Conservation (phyloP, 92 coral and sea anemone genomes). For the Plumapathes pennacea region DNA sequence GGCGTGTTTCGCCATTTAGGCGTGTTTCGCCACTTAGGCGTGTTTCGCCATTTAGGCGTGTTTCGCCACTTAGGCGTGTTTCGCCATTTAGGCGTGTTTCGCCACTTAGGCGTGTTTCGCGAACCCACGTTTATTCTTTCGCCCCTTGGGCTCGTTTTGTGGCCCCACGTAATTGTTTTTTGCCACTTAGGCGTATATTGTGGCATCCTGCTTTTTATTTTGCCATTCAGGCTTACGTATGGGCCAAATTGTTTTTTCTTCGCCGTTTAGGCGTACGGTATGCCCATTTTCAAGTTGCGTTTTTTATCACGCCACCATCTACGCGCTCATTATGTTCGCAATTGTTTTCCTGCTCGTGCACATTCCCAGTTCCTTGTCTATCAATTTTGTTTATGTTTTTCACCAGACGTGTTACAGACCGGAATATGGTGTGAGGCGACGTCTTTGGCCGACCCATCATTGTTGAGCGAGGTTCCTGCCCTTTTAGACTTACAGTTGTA, state of each 20-base stretch:
- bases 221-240: background rate
- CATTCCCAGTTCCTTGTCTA: background rate
- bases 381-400: background rate
- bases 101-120: too few relatives aligned
- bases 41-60: too few relatives aligned
- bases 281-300: background rate
- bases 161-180: too few relatives aligned
- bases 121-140: too few relatives aligned
- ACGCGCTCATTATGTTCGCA: too few relatives aligned
- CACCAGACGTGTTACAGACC: background rate
- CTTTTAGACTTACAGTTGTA: constrained; percentile 19
- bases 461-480: too few relatives aligned
- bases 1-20: too few relatives aligned
- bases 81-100: too few relatives aligned
- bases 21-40: too few relatives aligned
- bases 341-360: background rate
- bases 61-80: too few relatives aligned
- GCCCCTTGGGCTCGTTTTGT: too few relatives aligned
- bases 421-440: background rate
- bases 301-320: too few relatives aligned
- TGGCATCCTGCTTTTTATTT: constrained; percentile 5
- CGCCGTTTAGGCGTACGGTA: background rate
- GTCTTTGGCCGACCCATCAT: background rate
- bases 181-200: background rate
- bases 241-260: background rate